Percentiles rank a stretch among this genome's conserved stretches.
Evolutionary conservation across 37 sponge, comb jelly and placozoan species (phyloP).

Genomic region (Geodia barretti): DNA sequence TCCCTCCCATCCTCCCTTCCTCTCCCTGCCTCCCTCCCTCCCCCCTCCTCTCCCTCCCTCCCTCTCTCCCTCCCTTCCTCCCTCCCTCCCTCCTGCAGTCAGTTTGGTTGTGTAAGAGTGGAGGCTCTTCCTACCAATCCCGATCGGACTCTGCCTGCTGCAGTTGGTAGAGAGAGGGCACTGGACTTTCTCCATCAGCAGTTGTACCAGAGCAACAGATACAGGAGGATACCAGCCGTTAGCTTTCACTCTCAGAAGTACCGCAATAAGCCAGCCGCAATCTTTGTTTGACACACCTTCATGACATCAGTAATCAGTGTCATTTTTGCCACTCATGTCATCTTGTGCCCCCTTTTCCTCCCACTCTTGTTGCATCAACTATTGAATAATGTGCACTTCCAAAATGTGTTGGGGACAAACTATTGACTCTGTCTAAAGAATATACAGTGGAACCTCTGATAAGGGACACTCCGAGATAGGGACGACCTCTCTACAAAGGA

Average conservation of each 20-base stretch:
- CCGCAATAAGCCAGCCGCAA: constrained; percentile 32
- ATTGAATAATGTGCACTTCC: no score
- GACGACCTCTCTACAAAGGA: no score
- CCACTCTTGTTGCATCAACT: no score
- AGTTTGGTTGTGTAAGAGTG: background rate
- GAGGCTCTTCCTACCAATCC: background rate
- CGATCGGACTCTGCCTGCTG: background rate
- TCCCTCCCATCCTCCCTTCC: constrained; percentile 8
- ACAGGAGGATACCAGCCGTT: constrained; percentile 31
- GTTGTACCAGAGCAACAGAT: constrained; percentile 15
- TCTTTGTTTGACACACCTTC: constrained; percentile 1
- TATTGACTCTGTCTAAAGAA: no score
- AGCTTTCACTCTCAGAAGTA: constrained; percentile 43
- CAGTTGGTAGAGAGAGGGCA: constrained; percentile 8
- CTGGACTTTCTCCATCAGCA: constrained; percentile 4
- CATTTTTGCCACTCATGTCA: no score
- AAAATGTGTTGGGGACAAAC: no score
- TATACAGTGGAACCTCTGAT: no score
- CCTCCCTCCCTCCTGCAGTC: background rate
- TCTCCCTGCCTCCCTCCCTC: background rate
- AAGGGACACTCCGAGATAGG: no score
- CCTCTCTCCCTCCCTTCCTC: background rate
- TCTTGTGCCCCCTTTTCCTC: no score
- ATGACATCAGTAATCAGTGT: no score
- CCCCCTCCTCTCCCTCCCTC: background rate